Percentiles rank a stretch among this genome's conserved stretches.
These are phyloP conservation scores for Cardiocondyla obscurior DNA, from an alignment of 1,140 invertebrate genomes.

Conservation along the genomic window DNA sequence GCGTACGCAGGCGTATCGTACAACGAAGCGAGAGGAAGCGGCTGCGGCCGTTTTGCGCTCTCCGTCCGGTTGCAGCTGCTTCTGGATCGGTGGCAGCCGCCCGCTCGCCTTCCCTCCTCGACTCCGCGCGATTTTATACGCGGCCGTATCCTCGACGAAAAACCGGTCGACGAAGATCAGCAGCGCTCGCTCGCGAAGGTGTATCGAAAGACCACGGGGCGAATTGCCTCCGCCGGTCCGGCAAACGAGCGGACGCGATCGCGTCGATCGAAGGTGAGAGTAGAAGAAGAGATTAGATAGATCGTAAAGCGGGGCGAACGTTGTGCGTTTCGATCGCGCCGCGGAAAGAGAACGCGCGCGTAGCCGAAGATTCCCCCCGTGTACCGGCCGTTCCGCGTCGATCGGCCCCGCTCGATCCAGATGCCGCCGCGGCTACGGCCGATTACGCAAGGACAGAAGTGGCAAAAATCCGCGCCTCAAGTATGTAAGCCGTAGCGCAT, in stretches of 20 bases:
- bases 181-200: constrained; percentile 31
- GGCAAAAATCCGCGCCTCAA: constrained; percentile 16
- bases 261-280: constrained; percentile 43
- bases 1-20: constrained; percentile 27
- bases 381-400: constrained; percentile 46
- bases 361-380: too few relatives aligned
- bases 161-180: constrained; percentile 62
- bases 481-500: not conserved
- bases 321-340: constrained; percentile 21
- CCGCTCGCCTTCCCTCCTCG: constrained; percentile 19
- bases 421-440: constrained; percentile 40
- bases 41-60: constrained; percentile 7
- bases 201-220: constrained; percentile 50
- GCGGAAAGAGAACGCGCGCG: not conserved
- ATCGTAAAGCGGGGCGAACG: constrained; percentile 58
- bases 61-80: constrained; percentile 58
- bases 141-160: constrained; percentile 51
- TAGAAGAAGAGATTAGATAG: constrained; percentile 40
- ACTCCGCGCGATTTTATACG: constrained; percentile 59
- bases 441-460: constrained; percentile 45
- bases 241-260: constrained; percentile 27
- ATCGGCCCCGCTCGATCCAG: constrained; percentile 27
- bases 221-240: constrained; percentile 32
- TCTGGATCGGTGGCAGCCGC: constrained; percentile 44
- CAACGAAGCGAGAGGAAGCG: constrained; percentile 3